Conservation (phyloP, 2,113 vertebrate species). For the Pteruthius melanotis region DNA sequence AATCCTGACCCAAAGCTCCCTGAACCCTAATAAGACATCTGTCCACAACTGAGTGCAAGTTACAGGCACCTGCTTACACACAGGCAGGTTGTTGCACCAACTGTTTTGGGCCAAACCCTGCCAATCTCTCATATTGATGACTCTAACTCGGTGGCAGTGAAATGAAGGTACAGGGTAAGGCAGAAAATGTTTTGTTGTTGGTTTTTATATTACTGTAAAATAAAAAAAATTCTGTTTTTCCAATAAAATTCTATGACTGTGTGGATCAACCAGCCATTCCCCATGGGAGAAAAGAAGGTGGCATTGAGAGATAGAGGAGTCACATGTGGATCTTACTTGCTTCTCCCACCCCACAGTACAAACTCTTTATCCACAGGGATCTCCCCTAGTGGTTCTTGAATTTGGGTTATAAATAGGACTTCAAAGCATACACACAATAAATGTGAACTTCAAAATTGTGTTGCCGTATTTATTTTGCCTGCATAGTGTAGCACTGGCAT, state of each 20-base stretch:
- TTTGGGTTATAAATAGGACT: background rate
- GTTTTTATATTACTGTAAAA: background rate
- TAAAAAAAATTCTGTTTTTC: background rate
- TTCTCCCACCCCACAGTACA: background rate
- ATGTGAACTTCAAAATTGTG: background rate
- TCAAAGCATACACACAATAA: background rate
- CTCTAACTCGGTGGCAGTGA: background rate
- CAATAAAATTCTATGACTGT: background rate
- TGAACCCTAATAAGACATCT: background rate
- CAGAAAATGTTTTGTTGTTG: background rate
- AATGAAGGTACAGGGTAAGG: background rate
- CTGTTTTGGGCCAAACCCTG: background rate
- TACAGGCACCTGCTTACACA: background rate
- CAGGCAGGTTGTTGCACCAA: background rate
- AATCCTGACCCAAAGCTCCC: accelerated
- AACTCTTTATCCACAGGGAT: background rate
- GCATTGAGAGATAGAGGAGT: background rate
- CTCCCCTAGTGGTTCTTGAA: background rate
- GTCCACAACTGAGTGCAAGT: background rate
- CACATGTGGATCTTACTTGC: background rate
- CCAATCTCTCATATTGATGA: background rate
- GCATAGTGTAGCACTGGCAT: background rate
- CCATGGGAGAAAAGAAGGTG: background rate
- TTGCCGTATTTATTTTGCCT: background rate
- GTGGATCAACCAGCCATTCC: background rate